Evolutionary conservation across 2,797 vertebrate genomes (phyloP), one percentile per base, ranked within the genome.

Genomic region (Corythornis leucogaster): DNA sequence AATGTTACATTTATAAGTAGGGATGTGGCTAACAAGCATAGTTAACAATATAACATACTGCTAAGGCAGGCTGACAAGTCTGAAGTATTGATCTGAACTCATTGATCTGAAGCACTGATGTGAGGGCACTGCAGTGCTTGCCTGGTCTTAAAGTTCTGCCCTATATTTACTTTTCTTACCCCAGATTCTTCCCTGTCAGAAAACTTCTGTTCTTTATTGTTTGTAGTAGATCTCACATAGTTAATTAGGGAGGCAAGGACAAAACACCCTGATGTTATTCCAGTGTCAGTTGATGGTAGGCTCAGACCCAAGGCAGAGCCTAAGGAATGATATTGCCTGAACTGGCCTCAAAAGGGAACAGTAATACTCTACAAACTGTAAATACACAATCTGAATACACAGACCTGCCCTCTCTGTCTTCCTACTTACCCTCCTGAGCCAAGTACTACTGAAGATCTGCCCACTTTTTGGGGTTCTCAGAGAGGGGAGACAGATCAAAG

Each of bases 21-120:
- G 16, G 40, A 62, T 63, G 16, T 14, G 55, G 43, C 1, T 2
- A 55, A 74, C 0, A 6, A 45, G 30, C 10, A 15, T 0, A 1
- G 51, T 12, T 38, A 38, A 38, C 38, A 38, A 38, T 38, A 38
- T 28, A 50, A 59, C 31, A 30, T 24, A 28, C 9, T 31, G 48
- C 33, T 46, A 62, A 48, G 24, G 30, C 2, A 9, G 25, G n/a
- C 31, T n/a, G 51, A 61, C 9, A 64, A 33, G 17, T n/a, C 54
- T 86, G 42, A 68, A 71, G 50, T 15, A 53, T 8, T n/a, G 35
- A 17, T 17, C 43, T 43, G 31, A 62, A 62, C 19, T 62, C 14
- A 6, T 24, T 43, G 57, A 1, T 67, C 59, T 63, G 61, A 91
- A 70, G 61, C 26, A 51, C 22, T 33, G 15, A 35, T 2, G 7